phyloP scores from a whole-genome alignment of 2,113 vertebrate species.

The Charadrius vociferus region DNA sequence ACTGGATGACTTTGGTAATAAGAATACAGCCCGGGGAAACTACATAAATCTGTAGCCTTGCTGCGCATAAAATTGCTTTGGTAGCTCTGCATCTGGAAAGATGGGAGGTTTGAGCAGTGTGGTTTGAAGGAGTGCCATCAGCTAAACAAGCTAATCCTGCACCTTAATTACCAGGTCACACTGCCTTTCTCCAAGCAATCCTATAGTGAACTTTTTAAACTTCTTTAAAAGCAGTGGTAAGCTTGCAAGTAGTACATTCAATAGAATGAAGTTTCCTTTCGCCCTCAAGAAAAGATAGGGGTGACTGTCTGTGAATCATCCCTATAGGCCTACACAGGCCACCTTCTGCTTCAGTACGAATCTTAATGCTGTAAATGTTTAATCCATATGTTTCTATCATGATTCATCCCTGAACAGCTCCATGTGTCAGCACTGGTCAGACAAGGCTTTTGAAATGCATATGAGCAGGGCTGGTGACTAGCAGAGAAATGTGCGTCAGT shows the following conservation, averaged over 20 bases:
- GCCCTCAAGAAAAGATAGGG: neutral
- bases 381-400: slow-evolving; percentile 29
- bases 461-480: neutral
- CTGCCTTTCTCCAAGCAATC: neutral
- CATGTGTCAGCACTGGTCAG: neutral
- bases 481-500: neutral
- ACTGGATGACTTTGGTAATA: neutral
- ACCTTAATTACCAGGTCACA: neutral
- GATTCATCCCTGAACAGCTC: slow-evolving; percentile 37
- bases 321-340: neutral
- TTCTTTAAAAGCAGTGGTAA: neutral
- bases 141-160: neutral
- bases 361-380: slow-evolving; percentile 21
- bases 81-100: neutral
- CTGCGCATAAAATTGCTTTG: neutral
- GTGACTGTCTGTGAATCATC: slow-evolving; percentile 25
- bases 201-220: neutral
- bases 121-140: neutral
- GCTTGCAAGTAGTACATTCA: neutral
- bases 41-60: neutral
- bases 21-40: neutral
- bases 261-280: neutral
- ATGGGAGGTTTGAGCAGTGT: neutral
- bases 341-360: slow-evolving; percentile 27
- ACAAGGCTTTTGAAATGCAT: neutral